These are phyloP conservation scores for Brachionus sp. DNA, from an alignment of 1,140 invertebrate species.

Conservation along the genomic window DNA sequence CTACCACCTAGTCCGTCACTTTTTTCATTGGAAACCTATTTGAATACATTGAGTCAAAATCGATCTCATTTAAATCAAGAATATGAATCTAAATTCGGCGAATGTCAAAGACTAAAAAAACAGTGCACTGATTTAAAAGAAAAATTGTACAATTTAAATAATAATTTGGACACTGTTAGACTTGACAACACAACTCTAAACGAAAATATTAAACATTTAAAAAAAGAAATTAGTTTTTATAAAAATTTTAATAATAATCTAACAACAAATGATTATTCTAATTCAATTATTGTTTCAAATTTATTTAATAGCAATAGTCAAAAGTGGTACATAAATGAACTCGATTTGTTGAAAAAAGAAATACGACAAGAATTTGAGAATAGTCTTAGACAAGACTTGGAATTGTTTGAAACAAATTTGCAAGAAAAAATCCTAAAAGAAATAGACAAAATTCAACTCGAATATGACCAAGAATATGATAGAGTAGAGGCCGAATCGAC, in stretches of 20 bases:
- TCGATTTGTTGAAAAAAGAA: not conserved
- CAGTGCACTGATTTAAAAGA: not conserved
- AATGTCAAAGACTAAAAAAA: not conserved
- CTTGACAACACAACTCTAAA: not conserved
- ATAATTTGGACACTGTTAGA: not conserved
- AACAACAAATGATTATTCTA: not conserved
- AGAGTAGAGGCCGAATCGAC: not conserved
- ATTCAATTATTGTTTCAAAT: not conserved
- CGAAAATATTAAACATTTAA: not conserved
- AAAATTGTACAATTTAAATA: not conserved
- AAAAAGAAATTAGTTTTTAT: not conserved
- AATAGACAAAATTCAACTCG: not conserved
- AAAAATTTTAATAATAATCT: not conserved
- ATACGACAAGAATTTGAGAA: not conserved
- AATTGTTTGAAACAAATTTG: not conserved
- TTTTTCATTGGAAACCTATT: not conserved
- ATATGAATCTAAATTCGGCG: not conserved
- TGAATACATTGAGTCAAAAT: not conserved
- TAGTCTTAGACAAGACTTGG: not conserved
- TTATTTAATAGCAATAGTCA: not conserved
- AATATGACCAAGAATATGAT: slow-evolving; percentile 11
- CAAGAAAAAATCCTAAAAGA: not conserved
- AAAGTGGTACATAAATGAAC: not conserved
- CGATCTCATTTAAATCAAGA: not conserved
- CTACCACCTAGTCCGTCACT: not conserved